Evolutionary conservation across 2,797 vertebrate species (phyloP), one percentile per base, ranked within the genome.

Genomic region (Carapus acus): DNA sequence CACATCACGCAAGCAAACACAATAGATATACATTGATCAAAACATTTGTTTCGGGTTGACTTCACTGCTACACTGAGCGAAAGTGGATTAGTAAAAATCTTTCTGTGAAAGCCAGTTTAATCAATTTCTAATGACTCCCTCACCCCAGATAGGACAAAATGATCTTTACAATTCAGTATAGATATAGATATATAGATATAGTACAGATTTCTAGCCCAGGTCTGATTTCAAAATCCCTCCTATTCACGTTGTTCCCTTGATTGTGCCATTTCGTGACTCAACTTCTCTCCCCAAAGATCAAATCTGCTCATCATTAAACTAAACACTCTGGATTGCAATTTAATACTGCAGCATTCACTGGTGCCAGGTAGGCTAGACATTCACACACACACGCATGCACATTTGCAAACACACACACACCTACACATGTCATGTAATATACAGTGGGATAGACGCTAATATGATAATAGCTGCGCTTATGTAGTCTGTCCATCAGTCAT

Each of bases 331-430:
- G 1, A 87, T 89, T 36, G 83, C 44, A 89, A 89, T 69, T 66
- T 56, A 76, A 59, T 58, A 90, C 87, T 18, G 88, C 88, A 0
- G 87, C 85, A 74, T 89, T 85, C 83, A 90, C 85, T 0, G 88
- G 87, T 91, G 4, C 60, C 91, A 50, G 91, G 87, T 0, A 89
- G 88, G 0, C 88, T 90, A 2, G 90, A 88, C 20, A 59, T 22
- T 17, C 3, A 46, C 20, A 41, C 29, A 18, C 31, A 50, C 41
- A 62, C 19, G 27, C n/a, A 52, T 6, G 19, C 33, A 39, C 33
- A 41, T 23, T 46, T 36, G 46, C 18, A 52, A 16, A 50, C 24
- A 38, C 21, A 47, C 48, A 62, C 33, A 51, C 18, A 52, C 0
- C 88, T 87, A 45, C 86, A 85, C 76, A 89, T 90, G 54, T 90